Evolutionary conservation across 1,140 invertebrate genomes (phyloP), one percentile per base, ranked within the genome.

Genomic region (Eufriesea mexicana): DNA sequence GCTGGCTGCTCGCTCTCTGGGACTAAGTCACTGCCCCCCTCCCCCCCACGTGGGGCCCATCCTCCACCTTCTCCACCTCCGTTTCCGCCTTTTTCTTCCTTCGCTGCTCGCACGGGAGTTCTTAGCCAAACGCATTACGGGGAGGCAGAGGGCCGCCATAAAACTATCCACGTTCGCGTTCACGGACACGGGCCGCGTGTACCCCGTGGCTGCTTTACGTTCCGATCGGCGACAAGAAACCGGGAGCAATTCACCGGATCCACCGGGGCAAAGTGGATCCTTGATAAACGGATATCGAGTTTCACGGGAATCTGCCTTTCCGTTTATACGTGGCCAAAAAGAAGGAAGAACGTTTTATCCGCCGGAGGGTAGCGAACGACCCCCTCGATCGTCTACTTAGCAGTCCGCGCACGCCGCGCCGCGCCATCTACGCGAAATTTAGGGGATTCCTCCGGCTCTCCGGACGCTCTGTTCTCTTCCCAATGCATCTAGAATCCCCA

Each of bases 51-150:
- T 23, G 35, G 20, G 9, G 35, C 25, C 18, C 1, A 16, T 42
- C 62, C 25, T 4, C 49, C n/a, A 14, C 7, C 54, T 62, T 18
- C 28, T n/a, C 25, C 57, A 0, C 54, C 68, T 49, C 20, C 49
- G 35, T n/a, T 45, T 79, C 28, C 55, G n/a, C 23, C 42, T 75
- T 71, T 55, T 35, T 70, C 23, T 35, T 28, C 76, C 42, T 25
- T 18, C 45, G 9, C 47, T 49, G 45, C 80, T 72, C 61, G 77
- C 89, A 88, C 87, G 83, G 89, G 83, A 90, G 88, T 91, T 91
- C 91, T 91, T 91, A 89, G 90, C 86, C 86, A 89, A 91, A 92
- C 90, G 91, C 91, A 84, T 92, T 92, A 91, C 89, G 83, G 86
- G 78, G 84, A 91, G 91, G 89, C 87, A 90, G 91, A 91, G 88